Percentiles rank a stretch among this genome's conserved stretches.
phyloP scores from a whole-genome alignment of 1,140 invertebrate species.

The Pissodes strobi region DNA sequence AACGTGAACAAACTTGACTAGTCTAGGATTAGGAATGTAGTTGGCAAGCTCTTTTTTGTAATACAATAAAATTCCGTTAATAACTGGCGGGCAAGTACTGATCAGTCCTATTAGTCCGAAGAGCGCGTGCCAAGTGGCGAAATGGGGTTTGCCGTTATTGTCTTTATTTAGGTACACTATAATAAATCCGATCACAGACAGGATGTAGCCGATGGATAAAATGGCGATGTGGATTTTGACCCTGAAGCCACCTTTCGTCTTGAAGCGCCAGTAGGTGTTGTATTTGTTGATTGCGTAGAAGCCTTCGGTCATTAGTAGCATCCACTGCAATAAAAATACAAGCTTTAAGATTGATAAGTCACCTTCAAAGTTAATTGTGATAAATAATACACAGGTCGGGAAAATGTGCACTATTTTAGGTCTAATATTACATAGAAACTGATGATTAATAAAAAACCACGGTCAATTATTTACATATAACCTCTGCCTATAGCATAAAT shows the following conservation, averaged over 20 bases:
- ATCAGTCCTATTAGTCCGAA: conserved; percentile 42
- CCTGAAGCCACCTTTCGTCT: conserved; percentile 24
- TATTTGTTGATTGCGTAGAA: conserved; percentile 42
- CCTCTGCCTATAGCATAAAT: too few relatives aligned
- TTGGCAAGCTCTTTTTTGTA: conserved; percentile 40
- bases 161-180: conserved; percentile 45
- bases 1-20: conserved; percentile 43
- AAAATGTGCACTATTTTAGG: too few relatives aligned
- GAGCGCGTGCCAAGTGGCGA: conserved; percentile 42
- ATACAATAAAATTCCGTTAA: conserved; percentile 38
- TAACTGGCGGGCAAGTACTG: conserved; percentile 28
- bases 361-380: too few relatives aligned
- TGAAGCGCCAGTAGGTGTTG: conserved; percentile 37
- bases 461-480: too few relatives aligned
- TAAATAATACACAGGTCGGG: too few relatives aligned
- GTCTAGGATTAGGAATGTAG: conserved; percentile 26
- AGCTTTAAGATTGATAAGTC: too few relatives aligned
- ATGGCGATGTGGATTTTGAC: conserved; percentile 38
- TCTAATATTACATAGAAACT: too few relatives aligned
- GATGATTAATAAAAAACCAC: too few relatives aligned
- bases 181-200: conserved; percentile 35
- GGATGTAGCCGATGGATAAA: conserved; percentile 26
- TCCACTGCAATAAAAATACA: conserved; percentile 45
- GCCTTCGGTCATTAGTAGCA: conserved; percentile 46
- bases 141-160: conserved; percentile 41